A percentile compares a stretch with the other conserved stretches of the same genome.
phyloP scores from a whole-genome alignment of 2,888 invertebrate genomes.

The Leptopilina drosophilae region DNA sequence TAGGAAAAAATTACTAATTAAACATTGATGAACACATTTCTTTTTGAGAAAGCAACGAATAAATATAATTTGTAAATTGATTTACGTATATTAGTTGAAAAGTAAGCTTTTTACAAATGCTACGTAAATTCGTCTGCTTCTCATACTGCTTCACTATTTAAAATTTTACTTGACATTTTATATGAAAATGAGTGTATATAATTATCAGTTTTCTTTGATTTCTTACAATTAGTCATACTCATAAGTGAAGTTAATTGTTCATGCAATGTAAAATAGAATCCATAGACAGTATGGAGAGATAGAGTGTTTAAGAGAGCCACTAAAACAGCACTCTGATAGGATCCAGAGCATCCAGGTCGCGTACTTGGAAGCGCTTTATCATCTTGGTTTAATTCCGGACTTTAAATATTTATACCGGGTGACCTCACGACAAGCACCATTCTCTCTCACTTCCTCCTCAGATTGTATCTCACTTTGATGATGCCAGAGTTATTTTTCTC shows the following conservation, averaged over 20 bases:
- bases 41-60: too few relatives aligned
- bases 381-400: slow-evolving; percentile 73
- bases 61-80: too few relatives aligned
- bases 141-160: too few relatives aligned
- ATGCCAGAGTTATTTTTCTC: slow-evolving; percentile 59
- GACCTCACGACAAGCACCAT: slow-evolving; percentile 69
- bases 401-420: slow-evolving; percentile 74
- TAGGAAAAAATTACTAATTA: not conserved
- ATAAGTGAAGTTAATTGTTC: not conserved
- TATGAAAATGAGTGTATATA: too few relatives aligned
- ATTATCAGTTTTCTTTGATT: too few relatives aligned
- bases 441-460: slow-evolving; percentile 5
- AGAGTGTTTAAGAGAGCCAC: slow-evolving; percentile 2
- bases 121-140: too few relatives aligned
- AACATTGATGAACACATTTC: not conserved
- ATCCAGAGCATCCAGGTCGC: slow-evolving; percentile 67
- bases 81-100: too few relatives aligned
- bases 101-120: too few relatives aligned
- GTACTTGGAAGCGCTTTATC: slow-evolving; percentile 73
- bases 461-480: not conserved
- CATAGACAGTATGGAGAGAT: not conserved
- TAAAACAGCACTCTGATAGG: slow-evolving; percentile 59
- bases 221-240: not conserved
- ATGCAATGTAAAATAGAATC: not conserved
- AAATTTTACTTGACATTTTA: too few relatives aligned